Base-by-base conservation (phyloP, 2,888 invertebrate genomes). In the Acrobasis repandana region DNA sequence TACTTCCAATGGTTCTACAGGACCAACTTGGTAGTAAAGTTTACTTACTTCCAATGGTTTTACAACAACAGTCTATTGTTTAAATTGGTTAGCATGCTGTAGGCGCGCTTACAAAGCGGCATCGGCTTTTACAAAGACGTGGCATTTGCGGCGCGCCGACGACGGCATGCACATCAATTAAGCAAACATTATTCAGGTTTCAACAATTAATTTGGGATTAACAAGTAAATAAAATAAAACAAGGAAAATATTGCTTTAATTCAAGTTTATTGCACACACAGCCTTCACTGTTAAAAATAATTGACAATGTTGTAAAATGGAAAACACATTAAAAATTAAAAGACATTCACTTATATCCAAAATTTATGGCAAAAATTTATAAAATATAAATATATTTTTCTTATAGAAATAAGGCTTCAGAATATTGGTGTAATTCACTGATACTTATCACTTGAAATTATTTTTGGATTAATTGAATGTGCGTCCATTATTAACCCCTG, bases 261-360 rank as follows among this genome's bases (percentile, higher is more conserved):
- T 67, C 71, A 68, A 72, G 64, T 65, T 80, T 86, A 84, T 87
- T 85, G 82, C 83, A 71, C 74, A 81, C 78, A 83, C 86, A 87
- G 83, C 83, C 85, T 80, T 80, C 67, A 71, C 51, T 47, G 14
- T 47, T 51, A 67, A 73, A 72, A 70, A 67, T 81, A 82, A 85
- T 83, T 85, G 83, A 85, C 85, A 71, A 65, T 63, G 58, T 61
- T 14, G 54, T 56, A 56, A 48, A 56, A 34, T 59, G 58, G 46
- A 56, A 43, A 58, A 67, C 52, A 52, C 48, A 20, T 48, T 18
- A 34, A 28, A 33, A 15, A 14, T 58, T 49, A 34, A 47, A 15
- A 15, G 28, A 28, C 28, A 28, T 48, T 18, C 28, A 34, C 14
- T n/a, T 15, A 16, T 47, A 46, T 48, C n/a, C 14, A 15, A 16